Percentiles rank a stretch among this genome's conserved stretches.
Conservation (phyloP, 1,140 invertebrate species). For the Bombus polaris region DNA sequence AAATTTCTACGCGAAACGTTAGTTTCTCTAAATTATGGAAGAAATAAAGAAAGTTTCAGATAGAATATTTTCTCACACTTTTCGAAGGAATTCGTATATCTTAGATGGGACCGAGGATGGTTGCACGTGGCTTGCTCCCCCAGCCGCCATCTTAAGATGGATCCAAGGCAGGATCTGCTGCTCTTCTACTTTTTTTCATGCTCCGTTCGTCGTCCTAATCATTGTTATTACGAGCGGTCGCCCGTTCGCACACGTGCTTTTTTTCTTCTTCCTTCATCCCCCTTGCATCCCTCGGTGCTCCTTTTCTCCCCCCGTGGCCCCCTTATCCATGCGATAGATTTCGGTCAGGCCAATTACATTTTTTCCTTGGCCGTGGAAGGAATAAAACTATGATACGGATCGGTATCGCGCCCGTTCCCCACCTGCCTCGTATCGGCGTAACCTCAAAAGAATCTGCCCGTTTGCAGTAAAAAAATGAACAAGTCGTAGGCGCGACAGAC, state of each 20-base stretch:
- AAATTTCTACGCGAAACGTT: not conserved
- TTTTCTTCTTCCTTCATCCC: slow-evolving; percentile 58
- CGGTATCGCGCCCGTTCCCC: slow-evolving; percentile 60
- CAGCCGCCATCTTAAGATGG: slow-evolving; percentile 69
- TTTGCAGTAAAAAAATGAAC: slow-evolving; percentile 16
- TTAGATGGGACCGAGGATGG: not conserved
- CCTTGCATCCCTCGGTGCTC: slow-evolving; percentile 54
- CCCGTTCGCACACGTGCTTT: slow-evolving; percentile 69
- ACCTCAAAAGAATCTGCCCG: slow-evolving; percentile 43
- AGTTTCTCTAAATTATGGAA: not conserved
- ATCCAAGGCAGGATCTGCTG: slow-evolving; percentile 39
- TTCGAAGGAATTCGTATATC: not conserved
- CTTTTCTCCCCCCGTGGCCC: slow-evolving; percentile 1
- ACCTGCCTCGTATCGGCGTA: slow-evolving; percentile 55
- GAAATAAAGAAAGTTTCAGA: no score
- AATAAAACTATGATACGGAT: slow-evolving; percentile 66
- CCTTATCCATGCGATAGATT: slow-evolving; percentile 65
- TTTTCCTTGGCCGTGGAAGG: slow-evolving; percentile 66
- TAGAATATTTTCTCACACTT: not conserved
- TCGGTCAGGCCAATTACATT: slow-evolving; percentile 71
- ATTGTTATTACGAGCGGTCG: slow-evolving; percentile 76
- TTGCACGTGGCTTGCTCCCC: slow-evolving; percentile 9
- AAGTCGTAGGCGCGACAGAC: slow-evolving; percentile 64
- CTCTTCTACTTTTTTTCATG: slow-evolving; percentile 53
- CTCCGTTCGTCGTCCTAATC: slow-evolving; percentile 76